phyloP scores from a whole-genome alignment of 2,113 vertebrate species.

The Pituophis catenifer region DNA sequence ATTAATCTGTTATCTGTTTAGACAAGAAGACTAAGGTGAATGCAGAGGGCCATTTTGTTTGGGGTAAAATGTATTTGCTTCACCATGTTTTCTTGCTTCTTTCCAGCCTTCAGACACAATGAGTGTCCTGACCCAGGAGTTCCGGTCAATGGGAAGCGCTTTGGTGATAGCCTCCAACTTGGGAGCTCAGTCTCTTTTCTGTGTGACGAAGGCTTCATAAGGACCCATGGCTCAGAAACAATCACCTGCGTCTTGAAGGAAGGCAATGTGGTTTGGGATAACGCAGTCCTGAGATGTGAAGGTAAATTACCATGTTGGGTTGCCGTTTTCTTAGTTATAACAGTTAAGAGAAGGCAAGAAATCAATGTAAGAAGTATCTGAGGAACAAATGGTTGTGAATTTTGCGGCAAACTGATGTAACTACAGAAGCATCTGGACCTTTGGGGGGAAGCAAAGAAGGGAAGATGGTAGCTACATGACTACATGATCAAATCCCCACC shows the following conservation, averaged over 20 bases:
- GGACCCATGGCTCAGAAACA: slow-evolving; percentile 92
- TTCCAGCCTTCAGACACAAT: slow-evolving; percentile 89
- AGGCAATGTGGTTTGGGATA: slow-evolving; percentile 96
- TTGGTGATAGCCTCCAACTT: slow-evolving; percentile 93
- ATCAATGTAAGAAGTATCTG: background rate
- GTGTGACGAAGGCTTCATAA: slow-evolving; percentile 93
- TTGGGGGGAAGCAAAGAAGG: background rate
- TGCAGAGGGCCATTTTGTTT: accelerated
- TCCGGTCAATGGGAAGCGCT: slow-evolving; percentile 93
- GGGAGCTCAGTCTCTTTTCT: slow-evolving; percentile 96
- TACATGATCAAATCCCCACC: background rate
- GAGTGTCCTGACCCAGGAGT: slow-evolving; percentile 95
- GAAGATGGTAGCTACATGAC: background rate
- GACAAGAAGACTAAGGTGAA: background rate
- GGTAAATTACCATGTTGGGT: slow-evolving; percentile 58
- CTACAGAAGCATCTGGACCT: background rate
- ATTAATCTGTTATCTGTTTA: too few species aligned
- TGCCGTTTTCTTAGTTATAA: background rate
- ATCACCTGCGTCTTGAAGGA: slow-evolving; percentile 95
- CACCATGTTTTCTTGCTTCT: accelerated
- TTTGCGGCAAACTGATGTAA: background rate
- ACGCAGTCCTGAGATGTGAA: slow-evolving; percentile 92
- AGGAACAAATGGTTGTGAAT: background rate
- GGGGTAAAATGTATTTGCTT: background rate
- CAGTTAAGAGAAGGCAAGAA: background rate